Evolutionary conservation across 2,113 vertebrate species (phyloP).

Genomic region (Aegotheles bennettii): DNA sequence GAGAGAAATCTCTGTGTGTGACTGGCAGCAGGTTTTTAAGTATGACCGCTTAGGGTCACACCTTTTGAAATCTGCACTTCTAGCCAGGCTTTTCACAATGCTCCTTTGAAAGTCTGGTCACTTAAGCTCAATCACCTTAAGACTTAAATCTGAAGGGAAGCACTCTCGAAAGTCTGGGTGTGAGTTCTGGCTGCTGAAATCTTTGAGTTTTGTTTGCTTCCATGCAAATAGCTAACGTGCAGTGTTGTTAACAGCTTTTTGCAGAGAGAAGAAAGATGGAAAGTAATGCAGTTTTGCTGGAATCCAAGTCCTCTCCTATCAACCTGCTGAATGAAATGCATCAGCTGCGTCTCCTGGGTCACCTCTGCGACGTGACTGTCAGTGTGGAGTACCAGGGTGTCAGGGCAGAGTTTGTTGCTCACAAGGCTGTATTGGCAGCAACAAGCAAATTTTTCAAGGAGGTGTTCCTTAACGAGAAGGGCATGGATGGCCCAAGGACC

Average conservation of each 20-base stretch:
- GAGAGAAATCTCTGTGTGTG: background rate
- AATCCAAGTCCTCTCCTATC: conserved; percentile 80
- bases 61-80: background rate
- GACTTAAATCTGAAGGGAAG: background rate
- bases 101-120: background rate
- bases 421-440: conserved; percentile 89
- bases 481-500: conserved; percentile 54
- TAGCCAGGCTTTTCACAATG: background rate
- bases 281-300: conserved; percentile 77
- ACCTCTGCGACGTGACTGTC: conserved; percentile 89
- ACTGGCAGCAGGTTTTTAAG: background rate
- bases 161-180: accelerated
- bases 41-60: accelerated
- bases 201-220: no score
- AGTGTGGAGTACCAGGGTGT: conserved; percentile 86
- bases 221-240: accelerated
- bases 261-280: conserved; percentile 78
- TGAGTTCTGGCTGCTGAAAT: accelerated
- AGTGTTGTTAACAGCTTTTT: background rate
- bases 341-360: conserved; percentile 82
- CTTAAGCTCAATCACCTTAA: background rate
- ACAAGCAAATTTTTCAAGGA: conserved; percentile 93
- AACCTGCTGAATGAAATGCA: conserved; percentile 88
- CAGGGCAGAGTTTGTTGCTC: conserved; percentile 84
- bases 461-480: conserved; percentile 79